phyloP scores from a whole-genome alignment of 2,113 vertebrate genomes.

The human (Homo sapiens) region GRCh38 chr2:102135001-102135500 shows the following conservation, averaged over 20 bases:
- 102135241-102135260: neutral
- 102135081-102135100: neutral
- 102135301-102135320: neutral
- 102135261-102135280: neutral
- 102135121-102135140: neutral
- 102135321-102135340: neutral
- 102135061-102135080: constrained; percentile 16
- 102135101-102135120: neutral
- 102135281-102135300: too few species aligned
- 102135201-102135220: neutral
- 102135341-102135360: neutral
- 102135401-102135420: neutral
- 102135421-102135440: neutral
- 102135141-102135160: neutral
- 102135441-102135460: neutral
- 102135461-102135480: neutral
- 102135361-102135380: neutral
- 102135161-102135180: neutral
- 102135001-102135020: neutral
- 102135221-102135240: neutral
- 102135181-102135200: neutral
- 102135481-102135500: neutral
- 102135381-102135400: neutral
- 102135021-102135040: neutral
- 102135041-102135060: neutral